phyloP scores from a whole-genome alignment of 2,888 invertebrate species.

The Acrobasis consociella region DNA sequence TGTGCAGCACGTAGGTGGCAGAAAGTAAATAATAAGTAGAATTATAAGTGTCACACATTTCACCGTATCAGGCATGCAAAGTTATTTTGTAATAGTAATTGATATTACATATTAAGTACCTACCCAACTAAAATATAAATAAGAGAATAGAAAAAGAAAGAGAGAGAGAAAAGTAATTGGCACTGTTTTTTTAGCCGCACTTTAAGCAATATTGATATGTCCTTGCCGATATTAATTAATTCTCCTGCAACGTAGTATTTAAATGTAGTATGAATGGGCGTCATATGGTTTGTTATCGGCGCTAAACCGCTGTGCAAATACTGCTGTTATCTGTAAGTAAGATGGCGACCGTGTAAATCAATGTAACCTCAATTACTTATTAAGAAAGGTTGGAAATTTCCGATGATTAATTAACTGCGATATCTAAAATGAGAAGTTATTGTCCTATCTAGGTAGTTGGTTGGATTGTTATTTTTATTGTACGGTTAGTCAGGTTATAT shows the following conservation, averaged over 20 bases:
- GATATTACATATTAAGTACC: no score
- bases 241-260: background rate
- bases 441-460: background rate
- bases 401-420: slow-evolving; percentile 51
- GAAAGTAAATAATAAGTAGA: no score
- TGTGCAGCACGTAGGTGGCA: no score
- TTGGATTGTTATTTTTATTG: background rate
- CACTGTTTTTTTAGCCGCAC: background rate
- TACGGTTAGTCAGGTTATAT: background rate
- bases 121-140: no score
- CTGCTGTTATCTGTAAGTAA: slow-evolving; percentile 63
- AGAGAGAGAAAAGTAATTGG: background rate
- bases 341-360: slow-evolving; percentile 73
- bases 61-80: no score
- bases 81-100: no score
- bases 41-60: no score
- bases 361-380: slow-evolving; percentile 77
- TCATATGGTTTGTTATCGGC: slow-evolving; percentile 55
- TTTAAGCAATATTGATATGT: background rate
- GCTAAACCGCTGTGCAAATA: slow-evolving; percentile 64
- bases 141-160: no score
- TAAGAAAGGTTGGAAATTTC: slow-evolving; percentile 77
- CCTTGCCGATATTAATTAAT: background rate
- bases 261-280: slow-evolving; percentile 46
- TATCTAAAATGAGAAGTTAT: slow-evolving; percentile 21